A percentile compares a stretch with the other conserved stretches of the same genome.
Evolutionary conservation across 2,888 invertebrate genomes (phyloP).

Genomic region (Azorinus chamasolen): DNA sequence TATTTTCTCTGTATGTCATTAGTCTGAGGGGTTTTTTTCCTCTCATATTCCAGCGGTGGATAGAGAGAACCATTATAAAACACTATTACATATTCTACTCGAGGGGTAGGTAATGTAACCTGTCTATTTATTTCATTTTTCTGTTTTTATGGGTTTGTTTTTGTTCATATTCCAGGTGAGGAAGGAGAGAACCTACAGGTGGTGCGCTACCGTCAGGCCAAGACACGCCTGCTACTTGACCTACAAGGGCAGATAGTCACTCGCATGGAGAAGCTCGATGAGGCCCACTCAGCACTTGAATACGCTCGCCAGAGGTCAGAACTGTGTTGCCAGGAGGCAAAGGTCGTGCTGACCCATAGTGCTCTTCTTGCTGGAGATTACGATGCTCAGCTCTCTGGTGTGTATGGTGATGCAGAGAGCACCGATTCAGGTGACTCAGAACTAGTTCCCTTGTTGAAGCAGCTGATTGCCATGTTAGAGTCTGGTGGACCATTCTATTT

Average conservation of each 20-base stretch:
- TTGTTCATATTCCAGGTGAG: no score
- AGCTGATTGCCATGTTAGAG: constrained; percentile 83
- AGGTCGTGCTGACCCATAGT: constrained; percentile 77
- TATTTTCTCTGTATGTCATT: no score
- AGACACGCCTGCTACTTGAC: constrained; percentile 78
- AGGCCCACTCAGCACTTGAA: constrained; percentile 80
- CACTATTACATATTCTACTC: no score
- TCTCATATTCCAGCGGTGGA: no score
- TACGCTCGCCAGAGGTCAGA: constrained; percentile 82
- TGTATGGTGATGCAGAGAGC: constrained; percentile 80
- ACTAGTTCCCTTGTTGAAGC: constrained; percentile 83
- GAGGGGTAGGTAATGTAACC: no score
- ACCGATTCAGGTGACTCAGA: constrained; percentile 75
- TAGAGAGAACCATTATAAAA: no score
- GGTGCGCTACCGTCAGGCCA: constrained; percentile 80
- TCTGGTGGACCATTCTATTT: constrained; percentile 82
- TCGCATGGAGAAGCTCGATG: constrained; percentile 79
- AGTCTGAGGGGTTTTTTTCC: no score
- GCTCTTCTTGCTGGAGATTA: constrained; percentile 82
- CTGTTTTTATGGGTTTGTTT: no score
- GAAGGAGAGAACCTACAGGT: constrained; percentile 78
- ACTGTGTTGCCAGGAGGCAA: constrained; percentile 81
- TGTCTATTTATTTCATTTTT: no score
- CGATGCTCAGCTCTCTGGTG: constrained; percentile 80
- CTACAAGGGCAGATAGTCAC: constrained; percentile 80